A percentile compares a stretch with the other conserved stretches of the same genome.
These are phyloP conservation scores for Oreotrochilus melanogaster DNA, from an alignment of 2,113 vertebrate species.

Conservation along the genomic window DNA sequence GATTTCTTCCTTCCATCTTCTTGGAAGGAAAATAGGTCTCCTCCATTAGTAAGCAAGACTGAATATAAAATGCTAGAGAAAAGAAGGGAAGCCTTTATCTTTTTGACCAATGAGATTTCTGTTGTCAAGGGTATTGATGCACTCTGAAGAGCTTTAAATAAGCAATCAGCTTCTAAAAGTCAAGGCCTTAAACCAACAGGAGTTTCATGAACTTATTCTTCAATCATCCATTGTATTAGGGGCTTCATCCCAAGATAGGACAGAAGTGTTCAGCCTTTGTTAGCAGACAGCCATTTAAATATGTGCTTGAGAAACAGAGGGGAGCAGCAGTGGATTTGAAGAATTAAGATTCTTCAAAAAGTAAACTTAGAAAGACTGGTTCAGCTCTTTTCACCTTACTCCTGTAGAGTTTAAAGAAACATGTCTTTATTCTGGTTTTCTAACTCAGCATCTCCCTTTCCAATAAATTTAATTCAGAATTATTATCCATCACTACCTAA, in stretches of 20 bases:
- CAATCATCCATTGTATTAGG: neutral
- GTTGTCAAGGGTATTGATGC: neutral
- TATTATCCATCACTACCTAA: neutral
- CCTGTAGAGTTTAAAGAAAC: neutral
- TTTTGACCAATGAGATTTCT: neutral
- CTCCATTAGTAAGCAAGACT: neutral
- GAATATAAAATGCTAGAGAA: neutral
- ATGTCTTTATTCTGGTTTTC: neutral
- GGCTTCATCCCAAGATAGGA: neutral
- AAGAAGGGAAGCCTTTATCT: neutral
- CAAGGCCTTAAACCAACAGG: neutral
- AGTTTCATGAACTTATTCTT: neutral
- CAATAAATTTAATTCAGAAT: neutral
- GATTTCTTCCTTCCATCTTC: neutral
- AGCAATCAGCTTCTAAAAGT: neutral
- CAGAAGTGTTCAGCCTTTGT: neutral
- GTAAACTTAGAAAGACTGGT: neutral
- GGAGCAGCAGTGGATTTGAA: neutral
- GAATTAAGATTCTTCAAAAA: neutral
- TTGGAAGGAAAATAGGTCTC: neutral
- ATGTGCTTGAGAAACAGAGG: neutral
- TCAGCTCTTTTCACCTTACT: neutral
- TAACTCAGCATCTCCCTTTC: neutral
- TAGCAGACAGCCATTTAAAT: neutral
- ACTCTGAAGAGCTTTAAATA: neutral